Base-by-base conservation (phyloP, 2,888 invertebrate genomes). In the Rhagophthalmus giganteus region DNA sequence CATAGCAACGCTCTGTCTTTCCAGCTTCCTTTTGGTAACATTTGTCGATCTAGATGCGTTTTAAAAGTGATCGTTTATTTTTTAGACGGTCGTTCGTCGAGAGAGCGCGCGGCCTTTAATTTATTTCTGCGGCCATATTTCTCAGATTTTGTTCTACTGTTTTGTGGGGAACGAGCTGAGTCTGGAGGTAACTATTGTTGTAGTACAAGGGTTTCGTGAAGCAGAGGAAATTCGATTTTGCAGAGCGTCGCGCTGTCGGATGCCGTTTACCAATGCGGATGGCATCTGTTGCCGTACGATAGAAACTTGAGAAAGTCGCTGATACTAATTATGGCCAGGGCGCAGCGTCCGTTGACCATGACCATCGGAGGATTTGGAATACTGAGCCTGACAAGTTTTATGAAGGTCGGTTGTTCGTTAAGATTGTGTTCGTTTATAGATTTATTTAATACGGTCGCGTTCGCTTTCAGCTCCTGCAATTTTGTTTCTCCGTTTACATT, bases 101-200 rank as follows among this genome's bases (percentile, higher is more conserved):
- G 30, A 40, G 31, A 27, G 12, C 8, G 11, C 12, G 5, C 5
- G 30, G 2, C 15, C 40, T 1, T 3, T 40, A 1, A 13, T 30
- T 8, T 40, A 30, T 12, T 40, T 40, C 12, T 30, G 12, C 15
- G 40, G 40, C 4, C 40, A 40, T 20, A 3, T 40, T 5, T 30
- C 14, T 10, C 40, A 40, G 20, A 40, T 40, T 11, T 31, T 40
- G 15, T 16, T 40, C 10, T 40, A 40, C 9, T 40, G 40, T 14
- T 14, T 28, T 11, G n/a, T 28, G 7, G 40, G 40, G 2, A 28
- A 40, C 30, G 40, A 40, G 5, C 16, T 40, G 1, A 30, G 25
- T 11, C 14, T 40, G 2, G 40, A 40, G 13, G 40, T 40, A 16
- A n/a, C n/a, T n/a, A n/a, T n/a, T n/a, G n/a, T n/a, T n/a, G n/a